Base-by-base conservation (phyloP, 2,113 vertebrate genomes). In the Setophaga kirtlandii region DNA sequence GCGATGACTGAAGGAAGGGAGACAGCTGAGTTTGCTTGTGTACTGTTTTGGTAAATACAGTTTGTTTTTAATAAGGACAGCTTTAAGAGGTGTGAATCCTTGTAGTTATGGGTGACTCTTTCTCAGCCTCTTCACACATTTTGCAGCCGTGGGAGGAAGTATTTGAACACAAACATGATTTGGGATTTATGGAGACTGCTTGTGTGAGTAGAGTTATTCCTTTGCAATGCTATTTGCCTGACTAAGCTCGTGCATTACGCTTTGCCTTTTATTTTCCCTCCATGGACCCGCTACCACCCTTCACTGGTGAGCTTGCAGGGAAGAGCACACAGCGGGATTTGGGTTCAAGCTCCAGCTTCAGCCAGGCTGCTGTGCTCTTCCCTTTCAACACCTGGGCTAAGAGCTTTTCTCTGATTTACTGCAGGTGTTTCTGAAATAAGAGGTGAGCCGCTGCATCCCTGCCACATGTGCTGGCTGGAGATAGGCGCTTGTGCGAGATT, bases 161-260 rank as follows among this genome's bases (percentile, higher is more conserved):
- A 97, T 96, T 95, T 95, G 94, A 91, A 93, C 75, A 93, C 95
- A 94, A 90, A 93, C 69, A 77, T 39, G 35, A 44, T 90, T 93
- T 1, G 7, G 85, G 78, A 90, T 93, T 86, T 83, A 74, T 52
- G 59, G 89, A 85, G 64, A 59, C 64, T 92, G 82, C 82, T 90
- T 4, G 2, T 92, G 79, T 53, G 90, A 96, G 67, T 83, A n/a
- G 70, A 80, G 73, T 76, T 85, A 85, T 5, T 93, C 44, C 63
- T 92, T 89, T 68, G 78, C 84, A 44, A 74, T 87, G 52, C 75
- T 77, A 6, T 81, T 90, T 93, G 85, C 85, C 16, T 13, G 63
- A 12, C 1, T 90, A 77, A 93, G 68, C 64, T 89, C 39, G 3
- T 15, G 47, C 22, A 14, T 46, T 70, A 18, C 3, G 6, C 47